These are phyloP conservation scores for Cyclargus thomasi DNA, from an alignment of 1,140 invertebrate species.

Conservation along the genomic window DNA sequence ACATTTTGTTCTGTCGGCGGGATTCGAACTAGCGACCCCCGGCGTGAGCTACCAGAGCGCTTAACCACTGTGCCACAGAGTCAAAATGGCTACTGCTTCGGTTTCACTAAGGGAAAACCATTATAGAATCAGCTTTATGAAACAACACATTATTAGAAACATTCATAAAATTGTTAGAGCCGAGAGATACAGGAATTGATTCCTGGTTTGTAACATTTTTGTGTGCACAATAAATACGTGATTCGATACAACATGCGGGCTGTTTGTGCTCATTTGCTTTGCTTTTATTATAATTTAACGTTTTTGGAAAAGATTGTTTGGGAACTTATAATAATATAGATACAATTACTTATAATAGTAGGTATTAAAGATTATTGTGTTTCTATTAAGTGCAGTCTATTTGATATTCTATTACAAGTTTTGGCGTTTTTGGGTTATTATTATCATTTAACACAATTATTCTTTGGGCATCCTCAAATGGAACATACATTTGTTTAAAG, in stretches of 20 bases:
- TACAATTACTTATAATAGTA: neutral
- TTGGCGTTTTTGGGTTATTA: too few species aligned
- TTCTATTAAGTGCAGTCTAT: too few species aligned
- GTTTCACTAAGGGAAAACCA: neutral
- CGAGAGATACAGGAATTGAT: slow-evolving; percentile 46
- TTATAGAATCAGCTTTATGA: slow-evolving; percentile 30
- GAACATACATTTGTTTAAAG: too few species aligned
- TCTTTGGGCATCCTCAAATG: too few species aligned
- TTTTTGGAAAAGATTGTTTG: neutral
- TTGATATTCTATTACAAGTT: too few species aligned
- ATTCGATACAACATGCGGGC: slow-evolving; percentile 45
- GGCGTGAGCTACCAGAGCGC: too few species aligned
- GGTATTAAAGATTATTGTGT: too few species aligned
- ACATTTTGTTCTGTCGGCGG: too few species aligned
- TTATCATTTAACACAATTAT: too few species aligned
- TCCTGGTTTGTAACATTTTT: slow-evolving; percentile 48
- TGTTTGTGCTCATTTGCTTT: slow-evolving; percentile 38
- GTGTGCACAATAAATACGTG: slow-evolving; percentile 34
- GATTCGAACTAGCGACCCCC: too few species aligned
- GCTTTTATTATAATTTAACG: slow-evolving; percentile 15
- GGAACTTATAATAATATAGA: neutral
- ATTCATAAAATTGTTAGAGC: slow-evolving; percentile 39
- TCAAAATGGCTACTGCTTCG: too few species aligned
- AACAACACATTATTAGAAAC: slow-evolving; percentile 41
- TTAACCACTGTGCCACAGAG: too few species aligned